Conservation (phyloP, 2,797 vertebrate genomes). For the Podargus strigoides region DNA sequence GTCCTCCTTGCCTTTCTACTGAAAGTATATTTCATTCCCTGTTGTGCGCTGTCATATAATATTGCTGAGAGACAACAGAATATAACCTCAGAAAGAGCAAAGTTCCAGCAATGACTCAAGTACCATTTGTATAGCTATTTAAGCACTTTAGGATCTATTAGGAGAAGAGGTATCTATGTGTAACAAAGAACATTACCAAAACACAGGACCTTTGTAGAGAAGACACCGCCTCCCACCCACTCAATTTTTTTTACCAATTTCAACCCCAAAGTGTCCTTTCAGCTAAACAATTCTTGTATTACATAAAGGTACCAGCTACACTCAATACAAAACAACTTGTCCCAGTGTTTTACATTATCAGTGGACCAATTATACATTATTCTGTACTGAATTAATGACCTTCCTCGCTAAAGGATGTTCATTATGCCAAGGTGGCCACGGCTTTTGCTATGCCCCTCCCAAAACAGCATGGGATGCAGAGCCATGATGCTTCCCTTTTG, state of each 20-base stretch:
- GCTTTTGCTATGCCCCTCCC: not conserved
- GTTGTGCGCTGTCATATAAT: not conserved
- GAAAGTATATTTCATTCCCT: not conserved
- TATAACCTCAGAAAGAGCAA: not conserved
- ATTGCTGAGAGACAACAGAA: not conserved
- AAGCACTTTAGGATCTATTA: not conserved
- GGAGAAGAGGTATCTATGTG: not conserved
- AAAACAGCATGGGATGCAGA: not conserved
- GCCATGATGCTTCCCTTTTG: not conserved
- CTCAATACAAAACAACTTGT: not conserved
- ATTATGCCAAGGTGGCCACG: accelerated
- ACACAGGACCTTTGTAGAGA: not conserved
- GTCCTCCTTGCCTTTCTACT: not conserved
- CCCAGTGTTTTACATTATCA: not conserved
- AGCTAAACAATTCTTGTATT: not conserved
- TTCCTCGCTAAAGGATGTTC: not conserved
- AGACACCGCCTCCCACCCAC: not conserved
- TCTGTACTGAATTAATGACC: not conserved
- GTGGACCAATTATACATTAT: not conserved
- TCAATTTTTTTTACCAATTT: not conserved
- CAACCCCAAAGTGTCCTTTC: not conserved
- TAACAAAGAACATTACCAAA: not conserved
- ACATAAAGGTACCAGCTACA: too few species aligned
- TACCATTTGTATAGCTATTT: not conserved
- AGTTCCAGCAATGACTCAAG: not conserved